Evolutionary conservation across 1,140 invertebrate genomes (phyloP), one percentile per base, ranked within the genome.

Genomic region (Cydia amplana): DNA sequence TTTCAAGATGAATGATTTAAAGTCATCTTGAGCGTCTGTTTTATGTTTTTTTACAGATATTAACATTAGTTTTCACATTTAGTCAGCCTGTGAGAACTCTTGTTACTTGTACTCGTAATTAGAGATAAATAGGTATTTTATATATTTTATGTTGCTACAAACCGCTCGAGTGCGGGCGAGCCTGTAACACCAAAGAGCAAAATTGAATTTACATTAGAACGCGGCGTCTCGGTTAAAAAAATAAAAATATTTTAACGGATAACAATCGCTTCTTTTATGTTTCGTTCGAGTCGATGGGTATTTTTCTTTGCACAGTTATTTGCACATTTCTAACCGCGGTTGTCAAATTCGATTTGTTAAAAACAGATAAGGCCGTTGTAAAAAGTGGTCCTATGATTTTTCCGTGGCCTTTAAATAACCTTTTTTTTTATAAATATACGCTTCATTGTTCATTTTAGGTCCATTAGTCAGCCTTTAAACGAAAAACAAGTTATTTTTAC

Each of bases 81-180:
- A 43, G 14, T 49, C 20, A 40, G 9, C 14, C 20, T 25, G n/a
- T 49, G 43, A 73, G n/a, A 73, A 49, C 46, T 49, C 14, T 14
- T 73, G 72, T 49, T 73, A 73, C 20, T 18, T 43, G 43, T 73
- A 73, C 20, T 18, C 23, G 43, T 72, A 72, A n/a, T 73, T 43
- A 49, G 40, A 25, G 16, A 73, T 49, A 60, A 23, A n/a, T 70
- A 70, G 65, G 65, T 70, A 70, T 70, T 70, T 73, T 73, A 2
- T 46, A 23, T 46, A 49, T 73, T 72, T 73, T 73, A 20, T 73
- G 40, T 73, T 51, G 72, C 40, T 23, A 72, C 20, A 14, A 25
- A 25, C 72, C 72, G 72, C 72, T 49, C 72, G 72, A 73, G 72
- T 73, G 72, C 72, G 72, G 72, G 72, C 72, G 72, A 49, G 32